These are phyloP conservation scores for Drosophila sordidapex DNA, from an alignment of 2,888 invertebrate genomes.

Conservation along the genomic window DNA sequence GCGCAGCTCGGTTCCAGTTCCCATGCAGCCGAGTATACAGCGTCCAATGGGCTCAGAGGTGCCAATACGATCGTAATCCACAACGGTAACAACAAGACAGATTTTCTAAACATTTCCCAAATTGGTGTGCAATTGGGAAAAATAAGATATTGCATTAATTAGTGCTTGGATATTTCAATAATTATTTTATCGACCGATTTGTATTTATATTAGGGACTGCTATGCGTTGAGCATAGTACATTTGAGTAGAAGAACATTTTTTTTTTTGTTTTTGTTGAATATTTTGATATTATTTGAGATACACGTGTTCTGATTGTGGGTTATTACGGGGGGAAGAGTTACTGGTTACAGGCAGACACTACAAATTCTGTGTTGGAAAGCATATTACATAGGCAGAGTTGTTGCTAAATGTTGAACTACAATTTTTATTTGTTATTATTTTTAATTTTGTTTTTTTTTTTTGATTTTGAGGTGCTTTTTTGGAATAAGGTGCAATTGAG, in stretches of 20 bases:
- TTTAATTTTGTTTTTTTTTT: neutral
- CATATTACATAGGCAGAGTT: constrained; percentile 50
- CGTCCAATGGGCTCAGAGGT: constrained; percentile 99
- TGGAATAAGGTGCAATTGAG: constrained; percentile 39
- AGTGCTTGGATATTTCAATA: constrained; percentile 26
- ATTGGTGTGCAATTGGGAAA: constrained; percentile 37
- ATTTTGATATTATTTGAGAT: constrained; percentile 40
- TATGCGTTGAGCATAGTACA: constrained; percentile 55
- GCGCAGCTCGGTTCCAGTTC: constrained; percentile 98
- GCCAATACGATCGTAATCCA: constrained; percentile 99
- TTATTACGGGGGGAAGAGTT: constrained; percentile 44
- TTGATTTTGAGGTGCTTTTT: constrained; percentile 40
- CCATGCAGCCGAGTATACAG: constrained; percentile 98
- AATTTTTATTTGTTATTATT: neutral
- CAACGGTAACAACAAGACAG: constrained; percentile 98
- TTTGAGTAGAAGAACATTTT: constrained; percentile 64
- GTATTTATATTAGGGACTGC: constrained; percentile 28
- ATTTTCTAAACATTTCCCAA: constrained; percentile 91
- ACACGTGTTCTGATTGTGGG: constrained; percentile 61
- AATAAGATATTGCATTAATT: constrained; percentile 40
- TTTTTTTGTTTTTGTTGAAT: neutral
- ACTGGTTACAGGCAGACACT: constrained; percentile 61
- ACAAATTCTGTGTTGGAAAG: constrained; percentile 57
- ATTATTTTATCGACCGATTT: constrained; percentile 41
- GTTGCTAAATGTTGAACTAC: constrained; percentile 33